phyloP scores from a whole-genome alignment of 2,113 vertebrate species.

The Tragelaphus strepsiceros region DNA sequence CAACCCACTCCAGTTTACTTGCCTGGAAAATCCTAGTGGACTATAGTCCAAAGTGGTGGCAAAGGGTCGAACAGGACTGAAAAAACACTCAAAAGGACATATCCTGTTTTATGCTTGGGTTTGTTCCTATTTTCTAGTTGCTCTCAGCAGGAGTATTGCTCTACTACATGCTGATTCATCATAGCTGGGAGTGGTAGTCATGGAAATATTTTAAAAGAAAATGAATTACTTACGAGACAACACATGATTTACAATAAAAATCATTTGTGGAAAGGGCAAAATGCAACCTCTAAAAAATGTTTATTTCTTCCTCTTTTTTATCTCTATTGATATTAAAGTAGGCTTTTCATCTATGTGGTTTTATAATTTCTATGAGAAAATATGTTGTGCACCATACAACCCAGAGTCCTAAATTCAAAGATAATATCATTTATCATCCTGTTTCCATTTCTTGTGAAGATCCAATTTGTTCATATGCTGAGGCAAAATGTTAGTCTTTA shows the following conservation, averaged over 20 bases:
- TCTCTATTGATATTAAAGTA: not conserved
- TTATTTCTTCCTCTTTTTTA: not conserved
- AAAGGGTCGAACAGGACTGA: not conserved
- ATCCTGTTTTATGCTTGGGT: not conserved
- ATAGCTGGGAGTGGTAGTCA: not conserved
- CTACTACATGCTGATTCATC: not conserved
- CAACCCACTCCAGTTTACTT: not conserved
- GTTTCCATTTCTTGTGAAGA: not conserved
- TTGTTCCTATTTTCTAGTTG: not conserved
- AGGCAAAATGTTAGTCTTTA: not conserved
- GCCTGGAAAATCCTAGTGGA: not conserved
- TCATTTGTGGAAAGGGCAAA: not conserved
- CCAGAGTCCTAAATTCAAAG: not conserved
- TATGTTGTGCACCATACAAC: not conserved
- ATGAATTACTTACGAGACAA: not conserved
- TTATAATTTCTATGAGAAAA: constrained; percentile 18
- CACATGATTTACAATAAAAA: not conserved
- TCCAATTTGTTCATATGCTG: not conserved
- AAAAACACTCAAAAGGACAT: not conserved
- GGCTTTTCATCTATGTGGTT: not conserved
- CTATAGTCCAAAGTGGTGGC: not conserved
- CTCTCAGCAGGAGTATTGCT: not conserved
- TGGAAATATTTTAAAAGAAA: not conserved
- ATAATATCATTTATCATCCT: constrained; percentile 25
- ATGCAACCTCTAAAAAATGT: not conserved